These are phyloP conservation scores for Aphaenogaster rudis DNA, from an alignment of 1,140 invertebrate species.

Conservation along the genomic window DNA sequence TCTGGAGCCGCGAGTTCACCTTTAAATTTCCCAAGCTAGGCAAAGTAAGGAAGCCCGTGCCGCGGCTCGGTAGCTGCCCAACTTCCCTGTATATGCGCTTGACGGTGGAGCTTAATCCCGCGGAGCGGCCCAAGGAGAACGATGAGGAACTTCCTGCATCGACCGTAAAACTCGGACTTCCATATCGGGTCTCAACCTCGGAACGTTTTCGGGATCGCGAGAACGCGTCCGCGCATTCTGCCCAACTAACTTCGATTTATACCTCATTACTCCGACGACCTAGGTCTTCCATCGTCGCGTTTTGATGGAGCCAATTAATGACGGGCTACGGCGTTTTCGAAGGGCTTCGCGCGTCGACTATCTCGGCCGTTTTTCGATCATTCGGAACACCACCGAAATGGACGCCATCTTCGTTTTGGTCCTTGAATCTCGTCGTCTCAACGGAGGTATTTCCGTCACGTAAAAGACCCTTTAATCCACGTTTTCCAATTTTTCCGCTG, in stretches of 20 bases:
- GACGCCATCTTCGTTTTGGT: slow-evolving; percentile 30
- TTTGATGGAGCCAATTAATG: slow-evolving; percentile 57
- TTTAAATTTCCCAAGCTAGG: slow-evolving; percentile 63
- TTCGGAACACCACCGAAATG: slow-evolving; percentile 17
- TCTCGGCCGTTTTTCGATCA: background rate
- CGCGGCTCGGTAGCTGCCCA: slow-evolving; percentile 49
- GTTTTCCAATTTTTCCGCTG: slow-evolving; percentile 77
- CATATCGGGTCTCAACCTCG: background rate
- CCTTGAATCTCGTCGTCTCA: slow-evolving; percentile 24
- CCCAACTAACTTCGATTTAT: slow-evolving; percentile 28
- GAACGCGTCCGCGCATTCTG: background rate
- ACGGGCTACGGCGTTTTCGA: background rate
- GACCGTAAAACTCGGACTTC: slow-evolving; percentile 48
- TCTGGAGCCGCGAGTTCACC: slow-evolving; percentile 52
- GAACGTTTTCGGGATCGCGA: background rate
- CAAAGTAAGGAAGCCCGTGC: slow-evolving; percentile 10
- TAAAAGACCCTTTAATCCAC: slow-evolving; percentile 74
- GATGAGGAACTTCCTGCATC: slow-evolving; percentile 48
- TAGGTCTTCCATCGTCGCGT: background rate
- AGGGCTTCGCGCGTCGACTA: background rate
- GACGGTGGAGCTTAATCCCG: slow-evolving; percentile 60
- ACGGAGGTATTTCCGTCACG: slow-evolving; percentile 72
- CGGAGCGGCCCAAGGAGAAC: slow-evolving; percentile 14
- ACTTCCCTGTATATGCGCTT: slow-evolving; percentile 51
- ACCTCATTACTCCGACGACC: background rate